Evolutionary conservation across 64 coral and sea anemone genomes (phyloP).

Genomic region (Porites lutea): DNA sequence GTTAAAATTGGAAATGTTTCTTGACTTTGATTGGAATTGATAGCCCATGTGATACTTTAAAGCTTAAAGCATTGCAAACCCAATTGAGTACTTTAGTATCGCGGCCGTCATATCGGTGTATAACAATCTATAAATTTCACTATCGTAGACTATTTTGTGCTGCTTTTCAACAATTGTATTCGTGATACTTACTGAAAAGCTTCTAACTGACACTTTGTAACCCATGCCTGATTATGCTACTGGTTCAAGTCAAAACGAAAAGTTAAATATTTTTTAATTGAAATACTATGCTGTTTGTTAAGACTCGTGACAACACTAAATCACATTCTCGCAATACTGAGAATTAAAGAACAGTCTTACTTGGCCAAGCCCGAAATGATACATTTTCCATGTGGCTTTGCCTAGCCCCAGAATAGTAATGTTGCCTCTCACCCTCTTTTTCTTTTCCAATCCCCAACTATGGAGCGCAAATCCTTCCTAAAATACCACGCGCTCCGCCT

Average conservation of each 20-base stretch:
- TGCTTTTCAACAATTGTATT: neutral
- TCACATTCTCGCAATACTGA: neutral
- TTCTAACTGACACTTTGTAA: no score
- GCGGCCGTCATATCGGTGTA: neutral
- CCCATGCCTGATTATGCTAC: no score
- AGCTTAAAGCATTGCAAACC: no score
- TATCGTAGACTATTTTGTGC: neutral
- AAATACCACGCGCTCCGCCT: neutral
- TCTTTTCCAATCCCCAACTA: no score
- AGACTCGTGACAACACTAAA: constrained; percentile 2
- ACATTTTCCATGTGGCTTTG: neutral
- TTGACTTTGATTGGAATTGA: no score
- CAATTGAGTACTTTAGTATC: neutral
- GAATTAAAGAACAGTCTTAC: neutral
- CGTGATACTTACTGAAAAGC: no score
- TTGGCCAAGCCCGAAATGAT: neutral
- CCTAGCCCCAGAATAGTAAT: neutral
- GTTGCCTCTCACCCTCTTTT: neutral
- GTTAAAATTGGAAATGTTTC: neutral
- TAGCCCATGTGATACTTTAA: no score
- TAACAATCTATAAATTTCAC: no score
- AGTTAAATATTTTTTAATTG: neutral
- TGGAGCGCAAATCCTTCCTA: neutral
- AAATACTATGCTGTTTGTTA: constrained; percentile 7
- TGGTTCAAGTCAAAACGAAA: no score